Evolutionary conservation across 2,113 vertebrate species (phyloP).

Genomic region (Silurus meridionalis): DNA sequence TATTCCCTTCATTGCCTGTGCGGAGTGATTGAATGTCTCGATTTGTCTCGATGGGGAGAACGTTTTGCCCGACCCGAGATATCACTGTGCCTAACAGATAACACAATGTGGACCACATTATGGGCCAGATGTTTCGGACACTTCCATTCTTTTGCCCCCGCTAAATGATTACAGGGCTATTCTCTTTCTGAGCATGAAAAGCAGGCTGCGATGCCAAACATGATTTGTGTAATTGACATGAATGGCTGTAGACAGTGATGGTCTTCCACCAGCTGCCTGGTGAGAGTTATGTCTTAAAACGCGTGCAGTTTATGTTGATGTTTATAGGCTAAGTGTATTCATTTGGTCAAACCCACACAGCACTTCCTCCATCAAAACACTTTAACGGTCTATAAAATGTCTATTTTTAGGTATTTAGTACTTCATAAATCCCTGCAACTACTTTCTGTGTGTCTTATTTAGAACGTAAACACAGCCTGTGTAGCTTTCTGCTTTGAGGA

Average conservation of each 20-base stretch:
- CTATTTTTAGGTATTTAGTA: conserved; percentile 11
- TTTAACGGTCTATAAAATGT: conserved; percentile 28
- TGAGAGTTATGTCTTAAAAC: conserved; percentile 5
- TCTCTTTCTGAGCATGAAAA: conserved; percentile 41
- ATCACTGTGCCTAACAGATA: conserved; percentile 19
- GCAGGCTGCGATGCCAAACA: conserved; percentile 36
- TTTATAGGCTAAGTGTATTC: conserved; percentile 18
- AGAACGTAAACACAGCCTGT: background rate
- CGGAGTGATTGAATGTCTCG: conserved; percentile 11
- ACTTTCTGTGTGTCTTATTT: background rate
- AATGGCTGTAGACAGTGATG: conserved; percentile 14
- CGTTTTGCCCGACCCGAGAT: conserved; percentile 36
- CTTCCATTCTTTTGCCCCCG: conserved; percentile 21
- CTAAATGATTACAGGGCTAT: conserved; percentile 46
- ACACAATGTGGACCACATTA: background rate
- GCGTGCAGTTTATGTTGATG: conserved; percentile 12
- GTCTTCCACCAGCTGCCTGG: conserved; percentile 26
- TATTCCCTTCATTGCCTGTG: conserved; percentile 1
- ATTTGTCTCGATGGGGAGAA: conserved; percentile 17
- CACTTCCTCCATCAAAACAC: conserved; percentile 19
- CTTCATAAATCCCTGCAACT: background rate
- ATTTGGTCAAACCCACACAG: conserved; percentile 24
- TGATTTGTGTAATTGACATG: conserved; percentile 32
- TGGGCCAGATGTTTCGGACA: conserved; percentile 39
- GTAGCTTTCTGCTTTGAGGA: conserved; percentile 4